Evolutionary conservation across 1,140 invertebrate species (phyloP).

Genomic region (Spodoptera litura): DNA sequence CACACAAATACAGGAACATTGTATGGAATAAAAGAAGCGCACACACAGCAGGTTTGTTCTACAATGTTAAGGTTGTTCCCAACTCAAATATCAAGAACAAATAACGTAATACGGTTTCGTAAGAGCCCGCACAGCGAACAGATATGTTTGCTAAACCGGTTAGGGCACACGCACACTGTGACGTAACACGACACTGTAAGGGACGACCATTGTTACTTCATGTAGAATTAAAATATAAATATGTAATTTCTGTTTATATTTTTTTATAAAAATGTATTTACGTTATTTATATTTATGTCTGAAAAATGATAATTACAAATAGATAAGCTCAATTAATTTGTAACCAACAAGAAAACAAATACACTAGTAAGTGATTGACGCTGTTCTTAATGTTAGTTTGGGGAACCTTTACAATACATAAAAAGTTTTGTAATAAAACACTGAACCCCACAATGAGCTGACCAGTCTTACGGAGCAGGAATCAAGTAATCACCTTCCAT

Average conservation of each 20-base stretch:
- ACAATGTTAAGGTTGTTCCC: constrained; percentile 39
- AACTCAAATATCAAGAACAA: constrained; percentile 46
- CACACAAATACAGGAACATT: constrained; percentile 4
- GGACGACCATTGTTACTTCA: no score
- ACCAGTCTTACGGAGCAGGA: not conserved
- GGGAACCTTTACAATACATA: not conserved
- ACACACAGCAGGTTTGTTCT: constrained; percentile 35
- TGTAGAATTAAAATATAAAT: no score
- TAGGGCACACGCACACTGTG: not conserved
- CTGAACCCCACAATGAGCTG: not conserved
- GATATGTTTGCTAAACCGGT: constrained; percentile 20
- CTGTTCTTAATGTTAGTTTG: no score
- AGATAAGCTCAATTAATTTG: no score
- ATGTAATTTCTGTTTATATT: no score
- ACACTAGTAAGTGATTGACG: no score
- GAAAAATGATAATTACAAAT: no score
- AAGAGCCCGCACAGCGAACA: constrained; percentile 21
- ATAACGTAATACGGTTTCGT: constrained; percentile 41
- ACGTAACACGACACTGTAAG: not conserved
- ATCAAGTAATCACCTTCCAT: not conserved
- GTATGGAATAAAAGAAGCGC: constrained; percentile 32
- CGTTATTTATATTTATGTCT: no score
- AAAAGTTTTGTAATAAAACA: not conserved
- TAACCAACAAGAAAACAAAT: no score
- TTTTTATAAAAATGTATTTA: no score